Evolutionary conservation across 2,113 vertebrate genomes (phyloP).

Genomic region (Rhadina sibilatrix): DNA sequence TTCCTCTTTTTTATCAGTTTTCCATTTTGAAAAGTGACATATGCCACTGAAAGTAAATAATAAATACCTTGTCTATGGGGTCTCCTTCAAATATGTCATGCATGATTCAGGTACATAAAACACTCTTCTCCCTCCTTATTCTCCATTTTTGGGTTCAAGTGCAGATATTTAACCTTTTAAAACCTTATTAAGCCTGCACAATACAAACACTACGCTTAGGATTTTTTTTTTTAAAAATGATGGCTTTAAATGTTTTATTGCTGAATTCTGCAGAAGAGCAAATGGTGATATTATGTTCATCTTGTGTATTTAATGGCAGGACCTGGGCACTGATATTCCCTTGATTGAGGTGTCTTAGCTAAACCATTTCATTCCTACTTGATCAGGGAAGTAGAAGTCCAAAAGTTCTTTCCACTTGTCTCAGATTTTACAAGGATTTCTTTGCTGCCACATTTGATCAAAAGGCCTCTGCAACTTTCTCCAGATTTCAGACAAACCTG

Average conservation of each 20-base stretch:
- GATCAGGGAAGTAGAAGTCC: neutral
- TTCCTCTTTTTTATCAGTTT: neutral
- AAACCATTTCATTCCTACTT: neutral
- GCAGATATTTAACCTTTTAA: neutral
- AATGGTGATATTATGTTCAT: neutral
- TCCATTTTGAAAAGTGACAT: neutral
- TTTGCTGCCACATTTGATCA: neutral
- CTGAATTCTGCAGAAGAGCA: neutral
- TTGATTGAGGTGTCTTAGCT: neutral
- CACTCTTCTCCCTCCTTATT: neutral
- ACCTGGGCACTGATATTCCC: neutral
- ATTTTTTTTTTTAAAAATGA: no score
- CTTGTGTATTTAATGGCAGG: neutral
- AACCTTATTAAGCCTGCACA: neutral
- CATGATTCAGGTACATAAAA: neutral
- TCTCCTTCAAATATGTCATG: neutral
- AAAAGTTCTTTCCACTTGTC: neutral
- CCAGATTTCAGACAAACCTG: neutral
- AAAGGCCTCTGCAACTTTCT: neutral
- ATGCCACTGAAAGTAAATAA: neutral
- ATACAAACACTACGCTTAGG: no score
- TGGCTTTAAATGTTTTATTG: neutral
- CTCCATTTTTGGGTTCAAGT: neutral
- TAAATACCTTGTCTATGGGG: neutral
- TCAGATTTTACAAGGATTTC: neutral